Percentiles rank a stretch among this genome's conserved stretches.
These are phyloP conservation scores for Urophycis tenuis DNA, from an alignment of 2,797 vertebrate genomes.

Conservation along the genomic window DNA sequence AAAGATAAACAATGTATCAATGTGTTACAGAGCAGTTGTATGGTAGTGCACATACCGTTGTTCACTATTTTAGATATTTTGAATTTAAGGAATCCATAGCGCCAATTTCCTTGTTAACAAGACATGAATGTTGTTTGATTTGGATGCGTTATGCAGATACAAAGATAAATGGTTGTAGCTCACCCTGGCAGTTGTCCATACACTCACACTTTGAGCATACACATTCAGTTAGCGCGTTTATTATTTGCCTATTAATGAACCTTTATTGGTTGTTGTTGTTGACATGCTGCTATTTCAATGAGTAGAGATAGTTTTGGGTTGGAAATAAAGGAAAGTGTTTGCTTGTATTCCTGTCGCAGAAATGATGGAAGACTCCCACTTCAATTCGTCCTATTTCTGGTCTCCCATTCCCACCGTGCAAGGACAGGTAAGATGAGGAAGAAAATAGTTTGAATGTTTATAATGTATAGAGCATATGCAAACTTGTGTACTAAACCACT, in stretches of 20 bases:
- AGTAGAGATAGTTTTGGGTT: not conserved
- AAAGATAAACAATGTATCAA: not conserved
- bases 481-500: not conserved
- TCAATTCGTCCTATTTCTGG: constrained; percentile 98
- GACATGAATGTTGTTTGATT: not conserved
- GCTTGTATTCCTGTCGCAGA: constrained; percentile 53
- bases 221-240: not conserved
- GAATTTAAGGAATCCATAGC: not conserved
- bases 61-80: not conserved
- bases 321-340: not conserved
- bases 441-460: not conserved
- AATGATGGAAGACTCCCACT: constrained; percentile 98
- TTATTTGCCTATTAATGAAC: not conserved
- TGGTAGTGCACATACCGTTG: not conserved
- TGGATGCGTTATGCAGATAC: not conserved
- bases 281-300: not conserved
- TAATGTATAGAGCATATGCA: not conserved
- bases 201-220: not conserved
- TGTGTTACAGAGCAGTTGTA: not conserved
- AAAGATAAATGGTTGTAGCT: not conserved
- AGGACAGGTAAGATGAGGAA: constrained; percentile 80
- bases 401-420: constrained; percentile 87
- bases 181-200: not conserved
- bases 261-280: not conserved
- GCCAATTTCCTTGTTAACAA: not conserved